phyloP scores from a whole-genome alignment of 2,113 vertebrate species.

The Aegithalos caudatus region DNA sequence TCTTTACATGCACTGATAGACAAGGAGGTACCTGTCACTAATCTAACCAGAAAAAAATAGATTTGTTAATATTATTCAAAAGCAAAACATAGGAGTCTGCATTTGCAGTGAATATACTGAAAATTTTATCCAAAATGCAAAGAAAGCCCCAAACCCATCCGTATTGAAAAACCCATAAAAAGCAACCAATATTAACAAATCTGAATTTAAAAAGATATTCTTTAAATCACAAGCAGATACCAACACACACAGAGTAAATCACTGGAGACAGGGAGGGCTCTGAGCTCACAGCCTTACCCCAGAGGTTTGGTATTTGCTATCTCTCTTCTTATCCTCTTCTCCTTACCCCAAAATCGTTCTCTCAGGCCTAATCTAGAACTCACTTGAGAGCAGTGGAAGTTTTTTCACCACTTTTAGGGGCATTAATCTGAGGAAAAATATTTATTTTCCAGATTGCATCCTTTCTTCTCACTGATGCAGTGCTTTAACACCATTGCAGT shows the following conservation, averaged over 20 bases:
- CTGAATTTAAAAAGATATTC: background rate
- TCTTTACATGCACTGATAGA: background rate
- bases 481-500: background rate
- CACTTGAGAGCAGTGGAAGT: background rate
- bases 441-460: background rate
- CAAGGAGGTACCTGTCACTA: background rate
- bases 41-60: background rate
- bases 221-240: background rate
- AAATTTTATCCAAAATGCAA: background rate
- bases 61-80: background rate
- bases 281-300: background rate
- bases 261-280: background rate
- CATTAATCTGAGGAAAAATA: background rate
- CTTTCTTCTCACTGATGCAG: background rate
- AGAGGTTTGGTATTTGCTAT: background rate
- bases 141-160: rapidly evolving
- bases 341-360: background rate
- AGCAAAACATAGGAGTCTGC: background rate
- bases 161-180: background rate
- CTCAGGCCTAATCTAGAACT: background rate
- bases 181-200: background rate
- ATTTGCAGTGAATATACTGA: background rate
- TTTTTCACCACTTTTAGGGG: background rate
- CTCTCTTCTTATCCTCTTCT: background rate
- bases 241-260: background rate